Evolutionary conservation across 2,113 vertebrate species (phyloP), one percentile per base, ranked within the genome.

Genomic region (Cinclus mexicanus): DNA sequence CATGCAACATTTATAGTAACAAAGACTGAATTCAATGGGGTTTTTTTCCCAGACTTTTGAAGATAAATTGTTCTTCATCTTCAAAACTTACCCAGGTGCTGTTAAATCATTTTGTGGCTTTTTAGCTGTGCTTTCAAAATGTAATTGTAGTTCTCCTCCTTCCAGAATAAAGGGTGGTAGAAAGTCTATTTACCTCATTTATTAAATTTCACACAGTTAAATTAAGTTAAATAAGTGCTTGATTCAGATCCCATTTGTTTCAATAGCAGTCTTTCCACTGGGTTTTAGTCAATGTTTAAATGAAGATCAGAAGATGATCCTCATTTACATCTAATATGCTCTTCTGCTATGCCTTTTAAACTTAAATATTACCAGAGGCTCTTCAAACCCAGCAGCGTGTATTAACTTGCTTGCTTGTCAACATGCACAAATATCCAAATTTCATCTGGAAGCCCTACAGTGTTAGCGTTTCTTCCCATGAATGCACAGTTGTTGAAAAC

Each of bases 21-120:
- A 8, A 42, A 10, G 3, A 83, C 87, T 91, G 79, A 69, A 61
- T 92, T 90, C 49, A 41, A 9, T 59, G 35, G 35, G 35, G 79
- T 8, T 82, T 92, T 71, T 86, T 92, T 93, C 77, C 65, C 56
- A 91, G 67, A 88, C 89, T 95, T 95, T 92, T 76, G 90, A 83
- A 96, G 94, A 81, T 96, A 92, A 97, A 93, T 95, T 75, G 42
- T 75, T 83, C 44, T 95, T 68, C 49, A 6, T 75, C 92, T 97
- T 96, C 94, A 94, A 90, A 96, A 94, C 85, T 74, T 83, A 82
- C 28, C 88, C 83, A 96, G 88, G 72, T 96, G 94, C 37, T 90
- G 49, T 71, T 93, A 96, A 94, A 94, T 70, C 2, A 55, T 88
- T 92, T 53, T 94, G 95, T 96, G 94, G 93, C 83, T 95, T 95